Percentiles rank a stretch among this genome's conserved stretches.
phyloP scores from a whole-genome alignment of 2,113 vertebrate species.

The Monopterus albus region DNA sequence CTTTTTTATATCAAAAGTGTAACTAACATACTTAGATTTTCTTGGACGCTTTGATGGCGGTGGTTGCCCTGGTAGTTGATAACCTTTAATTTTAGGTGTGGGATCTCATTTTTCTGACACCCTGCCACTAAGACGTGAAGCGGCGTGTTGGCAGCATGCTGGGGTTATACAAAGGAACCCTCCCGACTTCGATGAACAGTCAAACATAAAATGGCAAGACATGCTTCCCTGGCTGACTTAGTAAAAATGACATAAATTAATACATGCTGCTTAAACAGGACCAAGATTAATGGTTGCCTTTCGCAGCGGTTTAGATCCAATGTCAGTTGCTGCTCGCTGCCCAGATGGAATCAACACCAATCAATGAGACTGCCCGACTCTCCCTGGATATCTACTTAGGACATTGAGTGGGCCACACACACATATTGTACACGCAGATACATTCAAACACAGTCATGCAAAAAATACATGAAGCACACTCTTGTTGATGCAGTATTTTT shows the following conservation, averaged over 20 bases:
- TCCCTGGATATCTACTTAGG: conserved; percentile 89
- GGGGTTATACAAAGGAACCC: conserved; percentile 71
- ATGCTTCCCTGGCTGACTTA: conserved; percentile 91
- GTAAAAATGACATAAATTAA: conserved; percentile 99
- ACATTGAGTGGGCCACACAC: conserved; percentile 82
- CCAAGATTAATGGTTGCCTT: conserved; percentile 99
- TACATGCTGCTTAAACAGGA: conserved; percentile 99
- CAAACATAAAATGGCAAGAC: conserved; percentile 84
- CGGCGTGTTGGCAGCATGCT: conserved; percentile 67
- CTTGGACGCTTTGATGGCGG: conserved; percentile 46
- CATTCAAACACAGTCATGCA: conserved; percentile 50
- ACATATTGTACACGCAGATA: conserved; percentile 14
- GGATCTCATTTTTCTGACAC: conserved; percentile 85
- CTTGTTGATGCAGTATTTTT: conserved; percentile 12
- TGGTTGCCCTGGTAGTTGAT: conserved; percentile 90
- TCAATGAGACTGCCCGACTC: conserved; percentile 94
- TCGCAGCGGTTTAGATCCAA: conserved; percentile 96
- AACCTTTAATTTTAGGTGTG: conserved; percentile 91
- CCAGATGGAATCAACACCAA: conserved; percentile 98
- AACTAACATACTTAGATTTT: conserved; percentile 45
- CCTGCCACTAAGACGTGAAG: conserved; percentile 85
- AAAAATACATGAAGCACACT: conserved; percentile 3
- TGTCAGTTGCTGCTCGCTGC: conserved; percentile 95
- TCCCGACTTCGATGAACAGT: conserved; percentile 74
- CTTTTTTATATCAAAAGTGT: conserved; percentile 25